Evolutionary conservation across 2,888 invertebrate species (phyloP).

Genomic region (Hyposoter dolosus): DNA sequence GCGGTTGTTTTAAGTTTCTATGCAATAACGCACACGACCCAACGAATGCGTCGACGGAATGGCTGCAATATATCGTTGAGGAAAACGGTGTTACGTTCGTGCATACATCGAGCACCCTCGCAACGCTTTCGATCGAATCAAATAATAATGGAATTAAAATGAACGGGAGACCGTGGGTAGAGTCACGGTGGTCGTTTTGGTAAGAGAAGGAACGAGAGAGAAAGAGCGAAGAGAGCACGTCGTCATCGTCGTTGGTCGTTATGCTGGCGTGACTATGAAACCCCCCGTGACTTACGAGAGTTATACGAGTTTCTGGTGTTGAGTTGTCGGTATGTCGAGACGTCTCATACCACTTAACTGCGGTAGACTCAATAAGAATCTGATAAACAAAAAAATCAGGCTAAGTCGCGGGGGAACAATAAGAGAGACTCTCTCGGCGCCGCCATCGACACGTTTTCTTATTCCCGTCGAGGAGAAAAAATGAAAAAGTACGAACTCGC

Average conservation of each 20-base stretch:
- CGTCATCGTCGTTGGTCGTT: conserved; percentile 47
- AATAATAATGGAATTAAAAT: conserved; percentile 69
- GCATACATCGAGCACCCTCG: conserved; percentile 20
- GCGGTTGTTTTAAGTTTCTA: conserved; percentile 36
- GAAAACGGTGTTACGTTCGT: background rate
- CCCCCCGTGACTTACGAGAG: conserved; percentile 61
- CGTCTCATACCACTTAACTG: conserved; percentile 37
- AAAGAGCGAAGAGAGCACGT: conserved; percentile 10
- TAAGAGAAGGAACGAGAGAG: conserved; percentile 1
- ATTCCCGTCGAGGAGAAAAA: conserved; percentile 7
- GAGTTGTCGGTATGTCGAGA: conserved; percentile 67
- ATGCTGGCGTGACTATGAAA: conserved; percentile 46
- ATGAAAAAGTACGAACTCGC: conserved; percentile 40
- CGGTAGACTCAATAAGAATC: conserved; percentile 68
- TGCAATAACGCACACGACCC: conserved; percentile 49
- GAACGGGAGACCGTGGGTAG: conserved; percentile 48
- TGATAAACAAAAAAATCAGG: conserved; percentile 52
- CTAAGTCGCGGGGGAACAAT: conserved; percentile 52
- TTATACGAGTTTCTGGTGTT: conserved; percentile 69
- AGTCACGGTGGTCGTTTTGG: conserved; percentile 64
- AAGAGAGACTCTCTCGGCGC: conserved; percentile 26
- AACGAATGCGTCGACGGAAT: conserved; percentile 14
- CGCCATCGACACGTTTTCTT: conserved; percentile 45
- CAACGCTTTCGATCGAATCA: conserved; percentile 56
- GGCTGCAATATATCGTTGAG: conserved; percentile 9